Evolutionary conservation across 2,113 vertebrate species (phyloP), one percentile per base, ranked within the genome.

Genomic region (Tringa solitaria): DNA sequence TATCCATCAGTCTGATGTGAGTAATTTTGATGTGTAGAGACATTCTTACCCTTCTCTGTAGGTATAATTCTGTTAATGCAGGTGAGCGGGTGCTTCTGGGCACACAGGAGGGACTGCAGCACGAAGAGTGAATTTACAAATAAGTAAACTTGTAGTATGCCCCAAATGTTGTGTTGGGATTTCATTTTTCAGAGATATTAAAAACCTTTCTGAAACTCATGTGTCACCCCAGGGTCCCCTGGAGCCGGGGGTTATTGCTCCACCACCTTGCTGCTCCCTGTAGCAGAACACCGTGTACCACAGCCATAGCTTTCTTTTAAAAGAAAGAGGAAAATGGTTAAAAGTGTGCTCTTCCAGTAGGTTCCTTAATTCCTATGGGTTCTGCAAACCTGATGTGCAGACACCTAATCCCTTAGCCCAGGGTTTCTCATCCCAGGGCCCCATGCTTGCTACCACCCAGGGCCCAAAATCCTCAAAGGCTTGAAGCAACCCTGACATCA

Each of bases 21-120:
- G 69, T 63, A 91, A 97, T 97, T 64, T 88, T 95, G 95, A 84
- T 48, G 6, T 76, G 77, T 57, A 90, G 77, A 94, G 69, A 86
- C 45, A 50, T 76, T 96, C 91, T 73, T 92, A 79, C 93, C 77
- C 77, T 60, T 50, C 78, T 61, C 43, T 22, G 60, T 32, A 57
- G n/a, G 32, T 27, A 12, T 16, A 37, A 63, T 75, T 67, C 54
- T 45, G 16, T 26, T 69, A 15, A 18, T 1, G 39, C 18, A 54
- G 35, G 80, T 61, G 39, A 77, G 56, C 1, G 3, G 43, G 8
- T 22, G 23, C 51, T n/a, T 39, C 33, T 28, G 74, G 60, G n/a
- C 50, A 60, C 5, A 28, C 7, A 24, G 39, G 37, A 88, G 46
- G 35, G n/a, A 28, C 22, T 3, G 4, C 27, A 56, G 50, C n/a